Base-by-base conservation (phyloP, 2,113 vertebrate genomes). In the Chloebia gouldiae region DNA sequence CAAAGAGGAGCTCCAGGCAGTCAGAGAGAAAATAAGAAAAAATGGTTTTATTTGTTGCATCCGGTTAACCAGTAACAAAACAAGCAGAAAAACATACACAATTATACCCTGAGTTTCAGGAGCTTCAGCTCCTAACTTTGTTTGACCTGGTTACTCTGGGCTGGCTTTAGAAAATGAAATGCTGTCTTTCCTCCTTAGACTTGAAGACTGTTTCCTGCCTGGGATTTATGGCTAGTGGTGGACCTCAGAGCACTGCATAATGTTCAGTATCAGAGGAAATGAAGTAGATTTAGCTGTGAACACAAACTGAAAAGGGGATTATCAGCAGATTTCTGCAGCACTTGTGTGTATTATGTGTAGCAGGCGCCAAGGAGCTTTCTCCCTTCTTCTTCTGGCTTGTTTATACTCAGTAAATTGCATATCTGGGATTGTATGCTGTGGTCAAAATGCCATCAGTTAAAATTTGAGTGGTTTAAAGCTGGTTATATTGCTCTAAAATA, bases 91-190 rank as follows among this genome's bases (percentile, higher is more conserved):
- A 97, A 92, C 72, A 88, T 68, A 44, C 79, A 91, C 79, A 90
- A 88, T 88, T 91, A 93, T 92, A 92, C 94, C 88, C 96, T 92
- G 95, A 78, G 72, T 93, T 97, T 96, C 88, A 78, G 95, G 87
- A 92, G 79, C 83, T 91, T 93, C 76, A 80, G 18, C 73, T 94
- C 92, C 92, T 95, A 92, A 96, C 93, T 95, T 86, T 70, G 51
- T 93, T 86, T 96, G 97, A 97, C 96, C 95, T 47, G 86, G 47
- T 81, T 94, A 45, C 80, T 94, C 72, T 91, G 90, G 88, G 79
- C 88, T 96, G 88, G 84, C 79, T 97, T 88, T 91, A 91, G 92
- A 95, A 97, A 97, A 97, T 61, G 63, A 97, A 96, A 97, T 8
- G 59, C 90, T 91, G 50, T 90, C 81, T 93, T 96, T 88, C 93